Conservation (phyloP, 2,888 invertebrate genomes). For the Elysia crispata region DNA sequence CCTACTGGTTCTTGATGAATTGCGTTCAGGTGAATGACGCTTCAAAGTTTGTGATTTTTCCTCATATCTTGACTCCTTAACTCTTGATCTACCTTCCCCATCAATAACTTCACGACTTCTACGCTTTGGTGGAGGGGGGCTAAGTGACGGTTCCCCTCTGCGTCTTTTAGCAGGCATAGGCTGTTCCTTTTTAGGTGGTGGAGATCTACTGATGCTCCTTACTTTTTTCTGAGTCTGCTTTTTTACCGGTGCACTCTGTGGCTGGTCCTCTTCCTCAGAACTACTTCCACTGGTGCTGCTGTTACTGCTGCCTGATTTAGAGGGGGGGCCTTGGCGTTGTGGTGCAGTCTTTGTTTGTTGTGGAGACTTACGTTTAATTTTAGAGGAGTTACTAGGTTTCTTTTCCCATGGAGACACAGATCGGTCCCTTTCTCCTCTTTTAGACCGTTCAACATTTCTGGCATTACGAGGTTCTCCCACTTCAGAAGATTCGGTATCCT, state of each 20-base stretch:
- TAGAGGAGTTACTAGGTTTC: slow-evolving; percentile 16
- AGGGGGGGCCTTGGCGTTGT: slow-evolving; percentile 11
- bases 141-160: slow-evolving; percentile 40
- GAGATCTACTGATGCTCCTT: too few species aligned
- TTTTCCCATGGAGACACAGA: slow-evolving; percentile 2
- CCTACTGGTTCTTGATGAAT: neutral
- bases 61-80: slow-evolving; percentile 18
- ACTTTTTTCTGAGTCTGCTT: too few species aligned
- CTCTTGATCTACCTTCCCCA: neutral
- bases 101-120: too few species aligned
- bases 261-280: slow-evolving; percentile 24
- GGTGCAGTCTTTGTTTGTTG: neutral
- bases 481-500: slow-evolving; percentile 37
- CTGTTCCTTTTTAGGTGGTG: neutral
- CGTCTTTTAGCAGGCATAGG: slow-evolving; percentile 37
- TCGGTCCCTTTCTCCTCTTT: neutral
- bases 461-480: slow-evolving; percentile 27
- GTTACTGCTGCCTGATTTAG: slow-evolving; percentile 41
- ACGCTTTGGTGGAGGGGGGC: slow-evolving; percentile 39
- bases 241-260: too few species aligned
- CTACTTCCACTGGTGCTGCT: slow-evolving; percentile 5
- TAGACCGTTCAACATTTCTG: too few species aligned
- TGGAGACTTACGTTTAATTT: neutral
- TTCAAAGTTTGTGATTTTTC: slow-evolving; percentile 11
- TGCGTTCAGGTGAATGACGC: slow-evolving; percentile 12